Evolutionary conservation across 2,113 vertebrate genomes (phyloP).

Genomic region (Laticauda colubrina): DNA sequence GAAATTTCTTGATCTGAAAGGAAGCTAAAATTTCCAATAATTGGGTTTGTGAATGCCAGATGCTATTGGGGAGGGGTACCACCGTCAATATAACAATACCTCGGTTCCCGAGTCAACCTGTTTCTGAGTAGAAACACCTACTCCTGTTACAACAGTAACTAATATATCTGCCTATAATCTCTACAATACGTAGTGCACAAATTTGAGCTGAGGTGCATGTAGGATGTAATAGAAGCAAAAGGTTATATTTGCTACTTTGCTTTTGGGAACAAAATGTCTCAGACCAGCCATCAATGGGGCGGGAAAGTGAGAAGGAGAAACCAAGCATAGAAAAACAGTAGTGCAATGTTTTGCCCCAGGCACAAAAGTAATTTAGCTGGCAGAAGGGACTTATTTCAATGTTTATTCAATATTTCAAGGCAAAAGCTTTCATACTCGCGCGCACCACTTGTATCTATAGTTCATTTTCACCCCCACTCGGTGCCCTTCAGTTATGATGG

Average conservation of each 20-base stretch:
- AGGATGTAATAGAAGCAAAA: neutral
- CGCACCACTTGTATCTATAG: neutral
- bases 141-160: neutral
- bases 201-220: neutral
- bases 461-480: neutral
- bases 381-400: neutral
- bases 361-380: neutral
- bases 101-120: neutral
- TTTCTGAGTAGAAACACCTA: neutral
- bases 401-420: neutral
- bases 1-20: neutral
- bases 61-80: neutral
- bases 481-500: neutral
- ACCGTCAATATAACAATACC: neutral
- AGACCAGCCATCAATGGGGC: neutral
- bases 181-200: neutral
- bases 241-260: neutral
- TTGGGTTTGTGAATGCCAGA: neutral
- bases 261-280: neutral
- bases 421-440: neutral
- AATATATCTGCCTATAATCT: neutral
- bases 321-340: neutral
- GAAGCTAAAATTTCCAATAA: neutral
- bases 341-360: neutral
- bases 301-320: neutral